A percentile compares a stretch with the other conserved stretches of the same genome.
Conservation (phyloP, 2,797 vertebrate species). For the Sebastes vulpes region DNA sequence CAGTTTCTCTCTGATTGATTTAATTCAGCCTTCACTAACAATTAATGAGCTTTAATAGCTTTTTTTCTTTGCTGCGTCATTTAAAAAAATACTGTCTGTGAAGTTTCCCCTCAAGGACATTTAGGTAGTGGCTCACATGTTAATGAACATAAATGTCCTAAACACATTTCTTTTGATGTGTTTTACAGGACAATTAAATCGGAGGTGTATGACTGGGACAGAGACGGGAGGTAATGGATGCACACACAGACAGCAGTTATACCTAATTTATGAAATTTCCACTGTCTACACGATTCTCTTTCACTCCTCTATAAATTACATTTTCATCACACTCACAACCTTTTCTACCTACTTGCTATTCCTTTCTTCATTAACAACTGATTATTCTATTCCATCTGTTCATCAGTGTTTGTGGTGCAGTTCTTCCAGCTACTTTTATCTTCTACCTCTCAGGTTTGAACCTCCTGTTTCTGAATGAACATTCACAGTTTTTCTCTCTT, state of each 20-base stretch:
- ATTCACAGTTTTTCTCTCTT: constrained; percentile 25
- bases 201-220: constrained; percentile 84
- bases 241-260: not conserved
- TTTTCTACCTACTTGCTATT: not conserved
- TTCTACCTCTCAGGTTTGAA: not conserved
- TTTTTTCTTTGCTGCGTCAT: constrained; percentile 18
- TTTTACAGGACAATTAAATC: constrained; percentile 79
- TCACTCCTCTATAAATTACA: not conserved
- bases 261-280: not conserved
- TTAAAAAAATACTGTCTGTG: constrained; percentile 7
- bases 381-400: not conserved
- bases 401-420: not conserved
- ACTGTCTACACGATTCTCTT: not conserved
- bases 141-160: not conserved
- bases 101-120: constrained; percentile 22
- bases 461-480: not conserved
- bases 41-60: constrained; percentile 26
- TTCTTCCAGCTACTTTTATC: not conserved
- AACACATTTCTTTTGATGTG: constrained; percentile 32
- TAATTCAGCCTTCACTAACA: constrained; percentile 8
- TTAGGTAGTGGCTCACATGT: not conserved
- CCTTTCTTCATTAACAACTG: not conserved
- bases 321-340: not conserved
- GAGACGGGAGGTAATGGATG: constrained; percentile 77
- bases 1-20: constrained; percentile 16